Percentiles rank a stretch among this genome's conserved stretches.
Conservation (phyloP, 2,797 vertebrate species). For the Nothura maculosa region DNA sequence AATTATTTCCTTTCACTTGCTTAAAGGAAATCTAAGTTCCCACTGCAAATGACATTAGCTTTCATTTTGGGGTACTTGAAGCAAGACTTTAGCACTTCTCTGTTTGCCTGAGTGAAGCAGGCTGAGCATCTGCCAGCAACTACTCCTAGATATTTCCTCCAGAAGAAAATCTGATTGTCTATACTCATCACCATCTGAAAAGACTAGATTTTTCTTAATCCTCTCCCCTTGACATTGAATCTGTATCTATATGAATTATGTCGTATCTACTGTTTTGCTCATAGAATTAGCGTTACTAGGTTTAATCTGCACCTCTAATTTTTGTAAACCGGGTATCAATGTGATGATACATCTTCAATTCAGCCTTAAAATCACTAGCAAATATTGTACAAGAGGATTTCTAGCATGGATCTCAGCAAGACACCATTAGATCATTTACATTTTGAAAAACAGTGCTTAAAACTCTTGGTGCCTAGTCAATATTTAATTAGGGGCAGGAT, state of each 20-base stretch:
- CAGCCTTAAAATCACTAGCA: not conserved
- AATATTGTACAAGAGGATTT: not conserved
- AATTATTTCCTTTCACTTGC: slow-evolving; percentile 25
- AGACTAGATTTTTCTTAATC: not conserved
- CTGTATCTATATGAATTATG: not conserved
- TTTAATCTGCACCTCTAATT: not conserved
- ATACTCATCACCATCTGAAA: not conserved
- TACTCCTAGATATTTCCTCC: not conserved
- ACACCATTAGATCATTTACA: not conserved
- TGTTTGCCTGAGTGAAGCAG: not conserved
- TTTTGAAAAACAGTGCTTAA: not conserved
- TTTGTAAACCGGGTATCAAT: not conserved
- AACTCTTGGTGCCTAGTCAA: not conserved
- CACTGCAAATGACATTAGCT: not conserved
- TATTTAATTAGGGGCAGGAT: not conserved
- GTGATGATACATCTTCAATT: not conserved
- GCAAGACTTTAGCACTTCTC: not conserved
- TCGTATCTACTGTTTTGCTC: not conserved
- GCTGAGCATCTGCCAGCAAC: not conserved
- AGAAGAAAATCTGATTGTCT: not conserved
- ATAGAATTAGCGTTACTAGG: not conserved
- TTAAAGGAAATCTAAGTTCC: not conserved
- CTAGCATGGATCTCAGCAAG: not conserved
- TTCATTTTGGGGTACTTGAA: not conserved
- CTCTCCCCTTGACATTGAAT: not conserved